A percentile compares a stretch with the other conserved stretches of the same genome.
Evolutionary conservation across 2,113 vertebrate species (phyloP).

Genomic region (Leptocoma aspasia): DNA sequence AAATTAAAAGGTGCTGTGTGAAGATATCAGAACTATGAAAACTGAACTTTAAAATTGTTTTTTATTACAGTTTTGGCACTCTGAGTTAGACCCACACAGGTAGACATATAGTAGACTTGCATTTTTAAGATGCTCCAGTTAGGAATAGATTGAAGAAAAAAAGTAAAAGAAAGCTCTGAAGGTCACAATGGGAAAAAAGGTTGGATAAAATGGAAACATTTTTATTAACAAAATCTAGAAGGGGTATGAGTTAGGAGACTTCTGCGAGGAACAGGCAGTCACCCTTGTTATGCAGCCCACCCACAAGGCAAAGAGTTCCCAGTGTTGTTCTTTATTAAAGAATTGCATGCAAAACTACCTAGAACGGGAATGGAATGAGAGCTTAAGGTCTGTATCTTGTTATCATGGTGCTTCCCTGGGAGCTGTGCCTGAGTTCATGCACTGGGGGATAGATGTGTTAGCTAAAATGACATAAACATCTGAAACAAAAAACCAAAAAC

Average conservation of each 20-base stretch:
- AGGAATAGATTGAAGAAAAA: not conserved
- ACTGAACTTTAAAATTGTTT: not conserved
- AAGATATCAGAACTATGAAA: not conserved
- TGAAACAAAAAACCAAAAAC: too few species aligned
- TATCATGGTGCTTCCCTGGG: not conserved
- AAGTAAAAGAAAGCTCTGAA: not conserved
- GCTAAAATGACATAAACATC: not conserved
- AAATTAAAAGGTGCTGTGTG: not conserved
- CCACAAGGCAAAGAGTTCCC: not conserved
- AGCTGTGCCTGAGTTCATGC: not conserved
- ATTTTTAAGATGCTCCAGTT: not conserved
- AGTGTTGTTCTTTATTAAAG: not conserved
- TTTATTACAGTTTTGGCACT: not conserved
- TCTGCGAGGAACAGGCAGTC: not conserved
- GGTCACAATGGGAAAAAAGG: not conserved
- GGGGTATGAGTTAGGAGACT: not conserved
- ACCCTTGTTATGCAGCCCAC: not conserved
- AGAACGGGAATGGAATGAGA: not conserved
- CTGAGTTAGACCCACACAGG: not conserved
- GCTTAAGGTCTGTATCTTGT: rapidly evolving
- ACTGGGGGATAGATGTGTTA: not conserved
- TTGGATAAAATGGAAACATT: not conserved
- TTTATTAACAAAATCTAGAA: not conserved
- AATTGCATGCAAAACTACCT: not conserved
- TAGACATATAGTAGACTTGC: not conserved